Conservation (phyloP, 2,113 vertebrate genomes). For the Trematocara variabile region DNA sequence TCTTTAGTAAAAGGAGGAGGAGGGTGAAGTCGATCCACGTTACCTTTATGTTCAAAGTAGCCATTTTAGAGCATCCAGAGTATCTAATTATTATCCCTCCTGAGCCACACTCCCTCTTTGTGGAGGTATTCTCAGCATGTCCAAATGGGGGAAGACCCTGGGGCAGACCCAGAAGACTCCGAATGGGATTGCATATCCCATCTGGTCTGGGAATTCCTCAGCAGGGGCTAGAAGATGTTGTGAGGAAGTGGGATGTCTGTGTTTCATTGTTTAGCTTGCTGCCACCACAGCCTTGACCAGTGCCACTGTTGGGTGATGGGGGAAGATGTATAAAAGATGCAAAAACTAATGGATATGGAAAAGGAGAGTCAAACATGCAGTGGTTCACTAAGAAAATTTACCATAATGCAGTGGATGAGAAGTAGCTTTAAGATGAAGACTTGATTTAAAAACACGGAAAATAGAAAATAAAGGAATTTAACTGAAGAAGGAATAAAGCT, state of each 20-base stretch:
- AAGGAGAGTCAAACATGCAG: background rate
- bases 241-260: background rate
- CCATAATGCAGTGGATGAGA: background rate
- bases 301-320: background rate
- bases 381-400: background rate
- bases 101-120: background rate
- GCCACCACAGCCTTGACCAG: background rate
- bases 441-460: background rate
- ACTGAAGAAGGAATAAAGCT: background rate
- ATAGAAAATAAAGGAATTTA: background rate
- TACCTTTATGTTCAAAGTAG: background rate
- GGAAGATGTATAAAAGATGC: background rate
- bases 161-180: background rate
- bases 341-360: background rate
- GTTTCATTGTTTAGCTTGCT: background rate
- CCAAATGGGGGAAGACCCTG: background rate
- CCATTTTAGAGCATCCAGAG: background rate
- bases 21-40: background rate
- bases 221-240: background rate
- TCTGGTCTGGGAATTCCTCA: conserved; percentile 12
- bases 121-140: conserved; percentile 15
- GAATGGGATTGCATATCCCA: conserved; percentile 18
- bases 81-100: background rate
- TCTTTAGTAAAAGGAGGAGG: background rate
- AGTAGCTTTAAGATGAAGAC: background rate